Conservation (phyloP, 2,888 invertebrate species). For the Malacosoma neustria region DNA sequence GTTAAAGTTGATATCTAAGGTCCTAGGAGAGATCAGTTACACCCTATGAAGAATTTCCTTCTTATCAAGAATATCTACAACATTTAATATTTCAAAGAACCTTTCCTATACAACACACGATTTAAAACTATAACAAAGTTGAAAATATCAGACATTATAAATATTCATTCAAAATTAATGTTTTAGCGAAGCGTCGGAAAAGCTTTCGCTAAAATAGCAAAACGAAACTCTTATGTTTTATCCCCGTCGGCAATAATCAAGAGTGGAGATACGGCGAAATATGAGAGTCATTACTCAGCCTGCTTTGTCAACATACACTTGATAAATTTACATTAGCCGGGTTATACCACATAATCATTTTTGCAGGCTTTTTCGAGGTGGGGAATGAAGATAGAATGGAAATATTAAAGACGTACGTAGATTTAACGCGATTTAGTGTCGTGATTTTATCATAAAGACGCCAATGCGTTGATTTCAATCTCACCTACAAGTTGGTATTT, state of each 20-base stretch:
- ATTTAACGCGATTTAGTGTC: not conserved
- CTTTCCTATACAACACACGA: no score
- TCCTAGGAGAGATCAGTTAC: no score
- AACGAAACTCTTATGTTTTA: slow-evolving; percentile 21
- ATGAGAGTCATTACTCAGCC: slow-evolving; percentile 57
- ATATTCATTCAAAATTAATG: slow-evolving; percentile 56
- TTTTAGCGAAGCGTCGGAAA: slow-evolving; percentile 22
- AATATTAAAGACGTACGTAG: not conserved
- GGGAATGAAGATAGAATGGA: slow-evolving; percentile 1
- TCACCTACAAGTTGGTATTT: no score
- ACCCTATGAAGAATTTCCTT: no score
- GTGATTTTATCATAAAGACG: not conserved
- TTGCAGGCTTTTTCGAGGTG: slow-evolving; percentile 8
- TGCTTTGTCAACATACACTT: slow-evolving; percentile 57
- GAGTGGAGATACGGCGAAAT: slow-evolving; percentile 56
- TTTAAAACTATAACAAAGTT: no score
- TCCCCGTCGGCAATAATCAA: slow-evolving; percentile 34
- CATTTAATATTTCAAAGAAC: no score
- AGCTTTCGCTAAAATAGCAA: slow-evolving; percentile 19
- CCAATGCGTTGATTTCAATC: no score
- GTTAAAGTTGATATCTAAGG: no score
- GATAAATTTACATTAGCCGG: slow-evolving; percentile 52
- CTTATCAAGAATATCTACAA: no score
- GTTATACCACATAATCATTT: slow-evolving; percentile 39
- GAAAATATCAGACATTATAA: slow-evolving; percentile 46